phyloP scores from a whole-genome alignment of 2,888 invertebrate species.

The Drosophila demipolita region DNA sequence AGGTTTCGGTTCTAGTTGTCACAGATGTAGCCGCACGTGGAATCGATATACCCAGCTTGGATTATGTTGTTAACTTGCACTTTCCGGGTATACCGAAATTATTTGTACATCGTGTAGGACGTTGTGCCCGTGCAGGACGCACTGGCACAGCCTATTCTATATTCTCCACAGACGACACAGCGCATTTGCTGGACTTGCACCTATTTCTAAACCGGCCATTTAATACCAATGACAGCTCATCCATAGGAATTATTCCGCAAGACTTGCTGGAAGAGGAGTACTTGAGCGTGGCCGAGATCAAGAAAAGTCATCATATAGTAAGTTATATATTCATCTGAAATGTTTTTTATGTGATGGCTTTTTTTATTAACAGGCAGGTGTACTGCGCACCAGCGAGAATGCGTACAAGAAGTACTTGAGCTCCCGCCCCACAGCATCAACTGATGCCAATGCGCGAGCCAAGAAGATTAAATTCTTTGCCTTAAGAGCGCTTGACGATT shows the following conservation, averaged over 20 bases:
- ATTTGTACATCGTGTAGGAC: slow-evolving; percentile 98
- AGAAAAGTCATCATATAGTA: slow-evolving; percentile 92
- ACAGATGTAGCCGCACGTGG: slow-evolving; percentile 99
- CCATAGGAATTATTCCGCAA: slow-evolving; percentile 91
- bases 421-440: slow-evolving; percentile 95
- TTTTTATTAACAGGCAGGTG: slow-evolving; percentile 86
- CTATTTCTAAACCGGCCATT: slow-evolving; percentile 94
- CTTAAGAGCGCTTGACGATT: slow-evolving; percentile 84
- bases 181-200: slow-evolving; percentile 97
- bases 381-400: slow-evolving; percentile 91
- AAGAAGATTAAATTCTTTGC: slow-evolving; percentile 91
- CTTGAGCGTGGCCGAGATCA: slow-evolving; percentile 90
- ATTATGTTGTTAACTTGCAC: slow-evolving; percentile 98
- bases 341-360: background rate
- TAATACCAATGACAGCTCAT: slow-evolving; percentile 80
- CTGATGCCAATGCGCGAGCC: slow-evolving; percentile 94
- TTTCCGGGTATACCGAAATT: slow-evolving; percentile 98
- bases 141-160: slow-evolving; percentile 96
- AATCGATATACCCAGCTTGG: slow-evolving; percentile 97
- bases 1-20: slow-evolving; percentile 94
- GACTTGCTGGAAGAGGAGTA: slow-evolving; percentile 93
- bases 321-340: slow-evolving; percentile 5
- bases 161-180: slow-evolving; percentile 94
- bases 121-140: slow-evolving; percentile 98
- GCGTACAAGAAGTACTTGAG: slow-evolving; percentile 96